Evolutionary conservation across 2,797 vertebrate species (phyloP).

Genomic region (Coilia nasus): DNA sequence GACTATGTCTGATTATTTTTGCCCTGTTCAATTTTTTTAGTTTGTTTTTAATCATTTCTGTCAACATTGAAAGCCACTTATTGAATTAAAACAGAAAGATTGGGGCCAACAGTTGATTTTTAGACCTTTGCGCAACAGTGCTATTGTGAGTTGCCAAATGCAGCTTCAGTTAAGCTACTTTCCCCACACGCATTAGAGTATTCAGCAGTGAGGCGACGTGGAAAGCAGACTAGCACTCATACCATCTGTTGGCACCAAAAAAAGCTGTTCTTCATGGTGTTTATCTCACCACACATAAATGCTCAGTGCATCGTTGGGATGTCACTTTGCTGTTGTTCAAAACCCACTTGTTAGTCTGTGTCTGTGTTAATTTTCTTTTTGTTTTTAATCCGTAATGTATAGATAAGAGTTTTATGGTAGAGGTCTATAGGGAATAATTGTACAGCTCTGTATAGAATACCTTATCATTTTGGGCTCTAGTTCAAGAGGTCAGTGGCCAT

Average conservation of each 20-base stretch:
- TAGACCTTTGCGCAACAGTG: not conserved
- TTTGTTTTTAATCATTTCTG: not conserved
- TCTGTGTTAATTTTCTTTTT: not conserved
- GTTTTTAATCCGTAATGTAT: not conserved
- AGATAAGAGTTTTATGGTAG: not conserved
- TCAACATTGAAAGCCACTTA: not conserved
- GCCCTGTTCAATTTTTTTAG: not conserved
- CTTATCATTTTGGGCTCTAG: not conserved
- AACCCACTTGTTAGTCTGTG: not conserved
- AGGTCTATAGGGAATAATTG: not conserved
- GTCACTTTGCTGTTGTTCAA: not conserved
- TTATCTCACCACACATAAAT: not conserved
- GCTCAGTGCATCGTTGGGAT: not conserved
- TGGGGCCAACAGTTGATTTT: not conserved
- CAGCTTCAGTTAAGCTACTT: not conserved
- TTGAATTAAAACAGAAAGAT: not conserved
- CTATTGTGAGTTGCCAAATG: not conserved
- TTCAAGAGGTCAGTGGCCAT: not conserved
- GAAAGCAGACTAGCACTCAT: not conserved
- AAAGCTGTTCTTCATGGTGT: not conserved
- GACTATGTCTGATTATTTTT: not conserved
- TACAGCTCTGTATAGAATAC: not conserved
- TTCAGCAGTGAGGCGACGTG: not conserved
- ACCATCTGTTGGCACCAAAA: conserved; percentile 4
- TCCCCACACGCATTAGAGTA: not conserved